Evolutionary conservation across 2,797 vertebrate species (phyloP), one percentile per base, ranked within the genome.

Genomic region (Micropoecilia bifurca): DNA sequence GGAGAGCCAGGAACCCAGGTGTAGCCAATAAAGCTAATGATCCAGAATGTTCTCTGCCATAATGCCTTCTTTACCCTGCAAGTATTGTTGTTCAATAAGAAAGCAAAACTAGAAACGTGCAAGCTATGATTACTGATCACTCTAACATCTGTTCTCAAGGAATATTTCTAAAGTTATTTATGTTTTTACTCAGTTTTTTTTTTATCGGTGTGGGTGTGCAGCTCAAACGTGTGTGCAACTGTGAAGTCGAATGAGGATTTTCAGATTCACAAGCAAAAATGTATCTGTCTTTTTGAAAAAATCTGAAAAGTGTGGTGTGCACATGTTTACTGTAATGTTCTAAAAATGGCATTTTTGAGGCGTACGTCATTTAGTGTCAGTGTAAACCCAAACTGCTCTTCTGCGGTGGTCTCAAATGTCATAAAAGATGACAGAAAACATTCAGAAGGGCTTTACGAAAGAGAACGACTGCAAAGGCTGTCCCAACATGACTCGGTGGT

Each of bases 1-100:
- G 28, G 47, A 76, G 74, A 48, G n/a, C 39, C 43, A 20, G n/a
- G 33, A 39, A 79, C 48, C 55, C 55, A 77, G 20, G n/a, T 81
- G 45, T 10, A 36, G n/a, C 16, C 36, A 43, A 53, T 80, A 33
- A 36, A 77, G 45, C 45, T 73, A 76, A 81, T 41, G 57, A 84
- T 66, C 48, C 45, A 73, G 16, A 82, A 0, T 20, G 25, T 63
- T 18, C n/a, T 22, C 63, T 25, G 36, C 9, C 22, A 5, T 39
- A 20, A 63, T 3, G 33, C 1, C 18, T 41, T 68, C 9, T 68
- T 68, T 68, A 22, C 63, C 7, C 20, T 50, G 48, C 59, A 20
- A 36, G 13, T 9, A 63, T 33, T 66, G 63, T 8, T 41, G 22
- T 12, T 39, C 20, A 57, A 50, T 3, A 71, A 18, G 33, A 13